Base-by-base conservation (phyloP, 1,140 invertebrate species). In the Diabrotica undecimpunctata region DNA sequence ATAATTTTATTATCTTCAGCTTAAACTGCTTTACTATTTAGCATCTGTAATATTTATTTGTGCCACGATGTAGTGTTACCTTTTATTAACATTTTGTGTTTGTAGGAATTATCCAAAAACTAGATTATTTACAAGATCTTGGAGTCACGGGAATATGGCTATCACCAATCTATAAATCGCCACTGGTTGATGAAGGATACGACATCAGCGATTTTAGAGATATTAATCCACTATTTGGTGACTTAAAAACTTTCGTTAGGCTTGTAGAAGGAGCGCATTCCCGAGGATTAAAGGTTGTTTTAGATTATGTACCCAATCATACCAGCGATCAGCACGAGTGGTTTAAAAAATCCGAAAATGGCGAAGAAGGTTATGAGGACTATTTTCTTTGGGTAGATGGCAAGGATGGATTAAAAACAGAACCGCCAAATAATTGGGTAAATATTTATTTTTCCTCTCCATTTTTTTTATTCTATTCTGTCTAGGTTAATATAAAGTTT, bases 231-330 rank as follows among this genome's bases (percentile, higher is more conserved):
- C 80, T 85, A 53, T 90, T 89, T 67, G 93, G 92, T 3, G 88
- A 83, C 5, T 83, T 92, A 78, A 81, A 85, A 51, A 88, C 93
- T 73, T 89, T 95, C 59, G 82, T 88, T 53, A 70, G 80, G 7
- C 77, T 95, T 53, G 70, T 89, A 0, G 78, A 79, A 10, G 79
- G 78, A 55, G 86, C 87, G 4, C 84, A 89, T 67, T 74, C 81
- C 25, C 72, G 83, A 35, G 91, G 85, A 60, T 83, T 95, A 38
- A 91, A 89, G 77, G 75, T 95, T 5, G 81, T 96, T 11, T 75
- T 95, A 77, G 93, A 96, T 75, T 88, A 95, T 73, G 88, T 95
- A 11, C 92, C 92, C 3, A 95, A 95, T 80, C 91, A 95, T 76
- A 89, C 90, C 0, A 92, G 90, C 69, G 85, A 91, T 74, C 75